Evolutionary conservation across 2,797 vertebrate genomes (phyloP), one percentile per base, ranked within the genome.

Genomic region (Saxicola maurus): DNA sequence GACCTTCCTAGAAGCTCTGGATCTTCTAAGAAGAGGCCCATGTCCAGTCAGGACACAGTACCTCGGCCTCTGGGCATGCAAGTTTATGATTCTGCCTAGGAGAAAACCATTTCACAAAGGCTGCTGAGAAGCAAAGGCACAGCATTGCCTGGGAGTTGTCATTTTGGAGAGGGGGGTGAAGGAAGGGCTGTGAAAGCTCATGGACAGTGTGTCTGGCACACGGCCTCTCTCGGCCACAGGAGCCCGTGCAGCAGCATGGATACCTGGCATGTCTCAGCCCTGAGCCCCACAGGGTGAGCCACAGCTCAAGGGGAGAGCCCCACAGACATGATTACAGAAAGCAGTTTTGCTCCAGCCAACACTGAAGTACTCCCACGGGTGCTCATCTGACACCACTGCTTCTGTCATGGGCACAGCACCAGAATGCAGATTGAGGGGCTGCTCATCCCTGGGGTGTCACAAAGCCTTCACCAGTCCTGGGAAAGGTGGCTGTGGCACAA

Each of bases 181-280:
- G 33, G 60, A 76, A 82, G 19, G 31, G 37, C 45, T 76, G 18
- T 48, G n/a, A 89, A 19, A 27, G 4, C 30, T 80, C 10, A 9
- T 2, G 27, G 46, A 80, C 45, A 25, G 3, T 7, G 18, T 31
- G 25, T 51, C 37, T 45, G 38, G 37, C 55, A 77, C 42, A 72
- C 79, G 11, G 18, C 20, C 23, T 53, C 16, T 62, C 37, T 79
- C 31, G 72, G 31, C 21, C 45, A 5, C 11, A 73, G 53, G 13
- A 89, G 28, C 33, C 42, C 0, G 0, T 38, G 48, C 18, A 69
- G 64, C 24, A 27, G 17, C 2, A 1, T 30, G 57, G 35, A 59
- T 23, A 73, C 15, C 37, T 46, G 52, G 25, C 18, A 20, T 2
- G 3, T 37, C 37, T 18, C 64, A 75, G 59, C 10, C 31, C 27